Evolutionary conservation across 2,888 invertebrate genomes (phyloP).

Genomic region (Troides oblongomaculatus): DNA sequence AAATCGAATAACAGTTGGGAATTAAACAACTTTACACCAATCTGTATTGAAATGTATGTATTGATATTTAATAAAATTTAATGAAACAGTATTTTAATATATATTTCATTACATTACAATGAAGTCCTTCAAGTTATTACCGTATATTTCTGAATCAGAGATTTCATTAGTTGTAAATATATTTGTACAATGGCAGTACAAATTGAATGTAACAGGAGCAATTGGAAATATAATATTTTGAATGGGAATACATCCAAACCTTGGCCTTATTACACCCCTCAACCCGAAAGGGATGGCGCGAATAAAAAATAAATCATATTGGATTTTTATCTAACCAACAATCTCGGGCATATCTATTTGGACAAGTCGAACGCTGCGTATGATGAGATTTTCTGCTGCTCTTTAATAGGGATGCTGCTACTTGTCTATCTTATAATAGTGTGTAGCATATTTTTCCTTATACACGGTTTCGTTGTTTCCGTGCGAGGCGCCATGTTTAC

Average conservation of each 20-base stretch:
- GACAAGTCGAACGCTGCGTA: background rate
- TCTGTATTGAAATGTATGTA: too few relatives aligned
- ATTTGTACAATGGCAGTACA: background rate
- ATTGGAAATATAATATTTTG: slow-evolving; percentile 18
- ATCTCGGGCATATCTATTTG: slow-evolving; percentile 14
- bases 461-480: too few relatives aligned
- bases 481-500: too few relatives aligned
- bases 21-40: too few relatives aligned
- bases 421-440: too few relatives aligned
- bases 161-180: slow-evolving; percentile 5
- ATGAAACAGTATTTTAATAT: too few relatives aligned
- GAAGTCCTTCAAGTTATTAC: background rate
- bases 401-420: background rate
- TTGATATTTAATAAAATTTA: too few relatives aligned
- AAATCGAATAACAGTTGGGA: too few relatives aligned
- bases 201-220: slow-evolving; percentile 9
- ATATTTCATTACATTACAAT: background rate
- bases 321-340: slow-evolving; percentile 28
- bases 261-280: slow-evolving; percentile 30
- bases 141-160: background rate
- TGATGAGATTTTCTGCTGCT: background rate
- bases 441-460: too few relatives aligned
- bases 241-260: slow-evolving; percentile 11
- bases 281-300: slow-evolving; percentile 27
- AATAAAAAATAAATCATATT: slow-evolving; percentile 32